Evolutionary conservation across 2,797 vertebrate species (phyloP), one percentile per base, ranked within the genome.

Genomic region (Cryptoprocta ferox): DNA sequence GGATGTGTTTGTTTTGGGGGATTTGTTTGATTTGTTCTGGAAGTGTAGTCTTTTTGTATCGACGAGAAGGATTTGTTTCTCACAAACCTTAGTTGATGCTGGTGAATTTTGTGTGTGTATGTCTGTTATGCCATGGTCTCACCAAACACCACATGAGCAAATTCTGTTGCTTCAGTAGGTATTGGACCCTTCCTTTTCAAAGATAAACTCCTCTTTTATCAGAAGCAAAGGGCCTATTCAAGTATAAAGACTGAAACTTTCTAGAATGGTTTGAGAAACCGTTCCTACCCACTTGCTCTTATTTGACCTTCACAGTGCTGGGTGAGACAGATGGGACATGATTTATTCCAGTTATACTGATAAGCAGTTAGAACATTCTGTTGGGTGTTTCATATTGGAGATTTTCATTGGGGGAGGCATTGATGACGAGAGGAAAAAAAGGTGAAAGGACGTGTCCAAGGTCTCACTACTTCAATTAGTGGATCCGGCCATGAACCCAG

Each of bases 261-360:
- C 80, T 94, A 95, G 80, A 94, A 91, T 79, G 32, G 14, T 76
- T 86, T 86, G 56, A 95, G 65, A 89, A 84, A 50, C 45, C 45
- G 48, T 63, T 84, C 26, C 53, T 68, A 5, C 50, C 50, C 48
- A 59, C 28, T 93, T 65, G 8, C 2, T 92, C 48, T 86, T 89
- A 42, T n/a, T 63, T 91, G 93, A 71, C 75, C n/a, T 81, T 87
- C 45, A 81, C 2, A 37, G 70, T 13, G 28, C 61, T 12, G 24
- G 39, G 61, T 24, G 30, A 89, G 59, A 30, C 45, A 50, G 61
- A 56, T 42, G 53, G 68, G 56, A 73, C 16, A 11, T 56, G 39
- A 45, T 15, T 91, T 83, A 37, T 78, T 66, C 56, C 59, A 75
- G 1, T 75, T 12, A 63, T 11, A 39, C 16, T 66, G 39, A 61